Evolutionary conservation across 2,113 vertebrate species (phyloP), one percentile per base, ranked within the genome.

Genomic region (Condylura cristata): DNA sequence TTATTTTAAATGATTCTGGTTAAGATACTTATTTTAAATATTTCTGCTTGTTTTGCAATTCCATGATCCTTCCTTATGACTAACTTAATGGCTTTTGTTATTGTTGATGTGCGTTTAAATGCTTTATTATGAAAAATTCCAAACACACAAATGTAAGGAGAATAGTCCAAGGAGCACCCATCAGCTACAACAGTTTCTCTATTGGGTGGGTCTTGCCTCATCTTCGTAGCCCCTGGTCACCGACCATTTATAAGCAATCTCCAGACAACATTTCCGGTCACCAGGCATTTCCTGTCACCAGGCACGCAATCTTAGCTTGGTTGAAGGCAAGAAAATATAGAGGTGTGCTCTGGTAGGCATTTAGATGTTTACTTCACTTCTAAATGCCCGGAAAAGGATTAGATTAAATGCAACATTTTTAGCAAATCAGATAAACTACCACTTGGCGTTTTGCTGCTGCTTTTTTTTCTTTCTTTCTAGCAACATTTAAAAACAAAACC

Each of bases 401-500:
- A 76, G 71, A 87, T 91, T 91, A 75, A 95, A 93, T 75, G 53
- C 39, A 89, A 89, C 53, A 94, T 83, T 95, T 95, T 95, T 75
- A 91, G 89, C 6, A 44, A 86, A 95, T 96, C 83, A 91, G 91
- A 96, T 94, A 91, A 96, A 94, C 28, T 37, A 30, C 56, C 91
- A 96, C 32, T 90, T 97, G 90, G 82, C 5, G 4, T 89, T 94
- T 91, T 68, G 51, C 30, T 93, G 7, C 92, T 89, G 89, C 56
- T 85, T 46, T 71, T 75, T 66, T 30, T 87, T 91, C n/a, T 93
- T 60, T 90, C 51, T 63, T 44, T 16, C 26, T 39, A 85, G 56
- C 44, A 61, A 93, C 72, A 53, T 96, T 97, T 97, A 95, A 96
- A 96, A 96, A 93, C 92, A 97, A 96, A 97, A 95, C 63, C 86